Conservation (phyloP, 1,140 invertebrate species). For the Nautilus pompilius region DNA sequence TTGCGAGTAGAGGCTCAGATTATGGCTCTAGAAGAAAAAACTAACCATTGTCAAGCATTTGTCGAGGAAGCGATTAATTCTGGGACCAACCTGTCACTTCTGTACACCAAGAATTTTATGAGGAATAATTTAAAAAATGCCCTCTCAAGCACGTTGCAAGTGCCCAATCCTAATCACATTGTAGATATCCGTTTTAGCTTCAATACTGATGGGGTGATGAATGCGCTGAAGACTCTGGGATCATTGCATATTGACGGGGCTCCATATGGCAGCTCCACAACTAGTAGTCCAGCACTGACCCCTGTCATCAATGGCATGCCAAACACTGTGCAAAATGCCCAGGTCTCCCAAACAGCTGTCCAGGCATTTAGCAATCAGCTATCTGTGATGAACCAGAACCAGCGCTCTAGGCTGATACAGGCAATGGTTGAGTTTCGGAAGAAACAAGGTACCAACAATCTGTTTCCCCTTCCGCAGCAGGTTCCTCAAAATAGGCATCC, state of each 20-base stretch:
- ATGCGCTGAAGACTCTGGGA: constrained; percentile 35
- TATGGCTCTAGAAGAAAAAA: constrained; percentile 20
- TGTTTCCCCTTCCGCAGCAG: constrained; percentile 3
- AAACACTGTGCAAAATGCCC: not conserved
- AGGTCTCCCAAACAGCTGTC: no score
- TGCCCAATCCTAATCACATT: constrained; percentile 41
- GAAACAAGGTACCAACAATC: no score
- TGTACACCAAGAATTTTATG: constrained; percentile 74
- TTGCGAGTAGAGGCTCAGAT: constrained; percentile 68
- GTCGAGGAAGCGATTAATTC: constrained; percentile 73
- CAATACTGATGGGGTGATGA: constrained; percentile 28
- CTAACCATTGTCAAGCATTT: constrained; percentile 80
- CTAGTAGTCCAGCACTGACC: not conserved
- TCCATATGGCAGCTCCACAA: constrained; percentile 4
- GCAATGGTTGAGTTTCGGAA: not conserved
- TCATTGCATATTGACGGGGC: constrained; percentile 35
- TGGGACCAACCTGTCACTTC: constrained; percentile 74
- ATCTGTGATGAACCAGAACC: not conserved
- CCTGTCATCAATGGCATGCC: not conserved
- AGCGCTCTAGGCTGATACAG: not conserved
- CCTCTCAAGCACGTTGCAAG: constrained; percentile 32
- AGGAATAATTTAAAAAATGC: constrained; percentile 24
- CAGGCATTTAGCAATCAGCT: no score
- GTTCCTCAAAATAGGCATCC: not conserved
- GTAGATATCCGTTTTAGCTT: constrained; percentile 42